A percentile compares a stretch with the other conserved stretches of the same genome.
Conservation (phyloP, 2,888 invertebrate species). For the Quadroppia sp. region DNA sequence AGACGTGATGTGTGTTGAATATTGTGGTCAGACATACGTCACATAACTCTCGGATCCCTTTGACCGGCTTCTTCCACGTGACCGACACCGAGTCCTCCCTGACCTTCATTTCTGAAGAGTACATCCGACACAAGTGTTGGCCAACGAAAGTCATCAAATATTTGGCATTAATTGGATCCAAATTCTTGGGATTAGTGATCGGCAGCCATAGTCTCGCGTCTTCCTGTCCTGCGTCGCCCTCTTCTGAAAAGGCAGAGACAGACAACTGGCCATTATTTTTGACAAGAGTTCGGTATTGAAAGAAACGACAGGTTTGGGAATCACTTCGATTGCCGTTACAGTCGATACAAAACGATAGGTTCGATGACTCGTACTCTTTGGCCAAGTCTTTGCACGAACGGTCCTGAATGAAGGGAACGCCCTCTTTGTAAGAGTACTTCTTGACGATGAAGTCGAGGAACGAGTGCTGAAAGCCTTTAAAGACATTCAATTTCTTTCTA, state of each 20-base stretch:
- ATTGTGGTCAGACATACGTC: constrained; percentile 96
- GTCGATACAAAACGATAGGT: not conserved
- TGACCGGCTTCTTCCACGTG: constrained; percentile 93
- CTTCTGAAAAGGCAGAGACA: constrained; percentile 90
- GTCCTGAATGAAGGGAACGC: constrained; percentile 31
- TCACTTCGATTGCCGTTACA: not conserved
- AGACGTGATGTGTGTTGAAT: constrained; percentile 97
- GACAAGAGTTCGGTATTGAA: constrained; percentile 84
- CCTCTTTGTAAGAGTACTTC: constrained; percentile 17
- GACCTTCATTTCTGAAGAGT: constrained; percentile 76
- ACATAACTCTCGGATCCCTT: constrained; percentile 93
- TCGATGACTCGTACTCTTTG: not conserved
- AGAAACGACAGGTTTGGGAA: constrained; percentile 70
- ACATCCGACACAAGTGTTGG: constrained; percentile 89
- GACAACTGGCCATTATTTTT: constrained; percentile 81
- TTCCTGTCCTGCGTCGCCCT: constrained; percentile 62
- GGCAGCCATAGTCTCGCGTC: constrained; percentile 81
- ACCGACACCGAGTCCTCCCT: constrained; percentile 68
- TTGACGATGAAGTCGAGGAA: not conserved
- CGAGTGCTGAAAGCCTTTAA: not conserved
- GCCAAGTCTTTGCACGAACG: constrained; percentile 9
- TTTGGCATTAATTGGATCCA: constrained; percentile 79
- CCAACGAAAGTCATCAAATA: constrained; percentile 77
- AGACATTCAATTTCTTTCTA: too few species aligned
- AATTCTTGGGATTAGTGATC: constrained; percentile 60